A percentile compares a stretch with the other conserved stretches of the same genome.
phyloP scores from a whole-genome alignment of 2,113 vertebrate species.

The Oreotrochilus melanogaster region DNA sequence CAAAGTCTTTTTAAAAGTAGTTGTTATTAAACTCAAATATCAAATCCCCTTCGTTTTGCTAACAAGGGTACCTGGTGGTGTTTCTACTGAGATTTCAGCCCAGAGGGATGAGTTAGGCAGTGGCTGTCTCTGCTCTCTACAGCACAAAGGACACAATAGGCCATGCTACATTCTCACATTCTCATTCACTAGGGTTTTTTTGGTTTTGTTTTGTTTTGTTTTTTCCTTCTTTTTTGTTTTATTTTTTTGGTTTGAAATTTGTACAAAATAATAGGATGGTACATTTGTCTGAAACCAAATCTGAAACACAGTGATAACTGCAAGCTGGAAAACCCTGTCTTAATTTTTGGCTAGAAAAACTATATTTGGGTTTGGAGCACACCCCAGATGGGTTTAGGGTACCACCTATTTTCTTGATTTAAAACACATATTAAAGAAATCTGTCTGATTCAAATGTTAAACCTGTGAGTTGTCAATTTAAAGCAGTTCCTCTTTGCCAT shows the following conservation, averaged over 20 bases:
- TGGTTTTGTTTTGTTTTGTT: neutral
- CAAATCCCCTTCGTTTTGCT: constrained; percentile 48
- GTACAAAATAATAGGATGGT: neutral
- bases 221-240: neutral
- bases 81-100: constrained; percentile 42
- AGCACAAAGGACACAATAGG: neutral
- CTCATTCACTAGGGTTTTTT: neutral
- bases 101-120: neutral
- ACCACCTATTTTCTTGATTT: neutral
- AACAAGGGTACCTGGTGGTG: constrained; percentile 7
- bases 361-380: neutral
- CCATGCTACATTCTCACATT: neutral
- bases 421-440: neutral
- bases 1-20: constrained; percentile 31
- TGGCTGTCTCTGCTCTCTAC: neutral
- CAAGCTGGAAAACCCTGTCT: neutral
- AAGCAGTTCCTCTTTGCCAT: neutral
- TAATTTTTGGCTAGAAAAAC: neutral
- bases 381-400: neutral
- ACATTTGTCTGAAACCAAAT: neutral
- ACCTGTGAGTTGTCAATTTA: neutral
- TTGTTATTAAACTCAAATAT: constrained; percentile 58
- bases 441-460: neutral
- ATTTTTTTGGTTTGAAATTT: neutral
- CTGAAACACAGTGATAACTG: neutral